Conservation (phyloP, 2,113 vertebrate species). For the Cheirogaleus medius region DNA sequence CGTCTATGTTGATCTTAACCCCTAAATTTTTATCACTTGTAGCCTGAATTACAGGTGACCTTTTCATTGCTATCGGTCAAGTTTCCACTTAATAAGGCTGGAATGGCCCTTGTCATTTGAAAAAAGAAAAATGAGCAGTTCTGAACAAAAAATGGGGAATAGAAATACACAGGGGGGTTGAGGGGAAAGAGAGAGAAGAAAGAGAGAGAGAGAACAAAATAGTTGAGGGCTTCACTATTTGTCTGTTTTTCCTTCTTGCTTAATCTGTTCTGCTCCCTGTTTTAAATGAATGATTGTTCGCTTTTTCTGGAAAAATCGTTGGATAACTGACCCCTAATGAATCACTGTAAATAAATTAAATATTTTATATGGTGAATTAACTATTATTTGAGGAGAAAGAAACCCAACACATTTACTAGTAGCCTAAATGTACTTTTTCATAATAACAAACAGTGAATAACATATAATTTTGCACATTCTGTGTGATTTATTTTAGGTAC, state of each 20-base stretch:
- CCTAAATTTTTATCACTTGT: constrained; percentile 73
- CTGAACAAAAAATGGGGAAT: background rate
- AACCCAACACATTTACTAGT: background rate
- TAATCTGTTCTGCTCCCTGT: background rate
- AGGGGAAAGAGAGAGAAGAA: too few species aligned
- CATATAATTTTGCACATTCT: constrained; percentile 19
- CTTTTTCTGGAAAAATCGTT: background rate
- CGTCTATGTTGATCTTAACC: constrained; percentile 55
- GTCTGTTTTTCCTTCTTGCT: background rate
- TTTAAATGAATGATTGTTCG: background rate
- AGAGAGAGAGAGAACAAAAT: background rate
- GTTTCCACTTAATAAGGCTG: constrained; percentile 47
- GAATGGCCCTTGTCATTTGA: constrained; percentile 48
- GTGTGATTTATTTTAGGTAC: background rate
- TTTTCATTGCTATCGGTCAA: constrained; percentile 47
- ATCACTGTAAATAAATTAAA: background rate
- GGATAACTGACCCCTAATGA: background rate
- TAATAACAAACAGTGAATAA: background rate
- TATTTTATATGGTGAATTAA: background rate
- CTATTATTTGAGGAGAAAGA: background rate
- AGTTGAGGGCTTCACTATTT: background rate
- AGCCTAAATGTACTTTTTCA: background rate
- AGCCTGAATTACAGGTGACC: constrained; percentile 69
- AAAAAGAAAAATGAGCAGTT: constrained; percentile 31
- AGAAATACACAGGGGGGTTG: background rate